Percentiles rank a stretch among this genome's conserved stretches.
Conservation (phyloP, 2,888 invertebrate genomes). For the Andrena dorsata region DNA sequence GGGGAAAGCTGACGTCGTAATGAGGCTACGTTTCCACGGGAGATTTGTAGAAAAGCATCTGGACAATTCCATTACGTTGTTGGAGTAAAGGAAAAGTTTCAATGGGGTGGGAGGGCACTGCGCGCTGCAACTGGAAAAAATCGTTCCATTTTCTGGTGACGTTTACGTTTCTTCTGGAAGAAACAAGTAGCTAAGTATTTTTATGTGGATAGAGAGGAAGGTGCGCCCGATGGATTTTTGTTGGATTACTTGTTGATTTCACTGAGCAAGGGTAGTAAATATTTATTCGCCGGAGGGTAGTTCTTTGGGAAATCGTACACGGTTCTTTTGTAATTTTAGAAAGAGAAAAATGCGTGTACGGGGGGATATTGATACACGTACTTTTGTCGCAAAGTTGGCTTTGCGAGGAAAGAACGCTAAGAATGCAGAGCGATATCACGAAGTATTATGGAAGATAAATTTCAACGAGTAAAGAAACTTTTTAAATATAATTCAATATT, state of each 20-base stretch:
- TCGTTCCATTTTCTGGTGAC: not conserved
- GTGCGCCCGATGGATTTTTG: not conserved
- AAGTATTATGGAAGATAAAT: not conserved
- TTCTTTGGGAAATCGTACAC: not conserved
- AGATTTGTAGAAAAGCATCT: constrained; percentile 25
- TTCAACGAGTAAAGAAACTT: too few species aligned
- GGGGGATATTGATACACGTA: not conserved
- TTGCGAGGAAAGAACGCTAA: not conserved
- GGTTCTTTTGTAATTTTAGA: not conserved
- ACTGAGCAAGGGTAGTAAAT: not conserved
- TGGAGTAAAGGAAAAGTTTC: not conserved
- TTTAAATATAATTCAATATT: too few species aligned
- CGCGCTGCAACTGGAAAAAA: not conserved
- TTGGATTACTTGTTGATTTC: not conserved
- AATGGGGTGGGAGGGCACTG: not conserved
- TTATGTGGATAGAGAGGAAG: not conserved
- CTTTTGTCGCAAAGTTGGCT: not conserved
- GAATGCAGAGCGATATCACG: not conserved
- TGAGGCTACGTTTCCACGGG: constrained; percentile 6
- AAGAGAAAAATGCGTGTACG: not conserved
- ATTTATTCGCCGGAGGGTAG: not conserved
- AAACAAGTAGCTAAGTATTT: not conserved
- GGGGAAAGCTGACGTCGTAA: constrained; percentile 24
- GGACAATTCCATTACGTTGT: constrained; percentile 12
- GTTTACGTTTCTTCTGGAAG: not conserved